Evolutionary conservation across 2,888 invertebrate species (phyloP).

Genomic region (Meghimatium bilineatum): DNA sequence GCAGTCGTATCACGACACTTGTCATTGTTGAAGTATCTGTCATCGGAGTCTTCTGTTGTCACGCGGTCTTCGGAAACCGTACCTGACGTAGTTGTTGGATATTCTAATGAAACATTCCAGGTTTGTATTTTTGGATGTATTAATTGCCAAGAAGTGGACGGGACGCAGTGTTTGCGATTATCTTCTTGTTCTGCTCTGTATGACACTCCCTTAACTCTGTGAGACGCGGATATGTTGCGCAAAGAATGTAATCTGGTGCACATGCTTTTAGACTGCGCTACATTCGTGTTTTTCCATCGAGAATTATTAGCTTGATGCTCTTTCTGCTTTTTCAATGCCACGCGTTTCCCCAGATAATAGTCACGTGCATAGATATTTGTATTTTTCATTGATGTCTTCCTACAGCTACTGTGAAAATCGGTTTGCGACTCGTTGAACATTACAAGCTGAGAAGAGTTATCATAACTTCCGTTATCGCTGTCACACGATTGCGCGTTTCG

Average conservation of each 20-base stretch:
- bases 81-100: not conserved
- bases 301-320: not conserved
- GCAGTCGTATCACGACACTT: no score
- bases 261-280: not conserved
- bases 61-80: not conserved
- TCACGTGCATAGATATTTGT: conserved; percentile 32
- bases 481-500: not conserved
- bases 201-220: not conserved
- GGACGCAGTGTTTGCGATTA: not conserved
- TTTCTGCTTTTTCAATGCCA: not conserved
- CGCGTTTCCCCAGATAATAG: conserved; percentile 32
- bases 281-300: conserved; percentile 10
- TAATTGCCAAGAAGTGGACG: not conserved
- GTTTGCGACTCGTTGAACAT: not conserved
- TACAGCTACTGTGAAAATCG: not conserved
- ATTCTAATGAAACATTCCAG: not conserved
- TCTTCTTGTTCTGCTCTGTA: not conserved
- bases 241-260: not conserved
- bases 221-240: not conserved
- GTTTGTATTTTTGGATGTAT: not conserved
- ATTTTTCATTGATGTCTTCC: not conserved
- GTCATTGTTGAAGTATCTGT: not conserved
- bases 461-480: not conserved
- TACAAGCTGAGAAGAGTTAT: not conserved
- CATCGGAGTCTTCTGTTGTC: not conserved